Conservation (phyloP, 2,113 vertebrate species). For the Cariama cristata region DNA sequence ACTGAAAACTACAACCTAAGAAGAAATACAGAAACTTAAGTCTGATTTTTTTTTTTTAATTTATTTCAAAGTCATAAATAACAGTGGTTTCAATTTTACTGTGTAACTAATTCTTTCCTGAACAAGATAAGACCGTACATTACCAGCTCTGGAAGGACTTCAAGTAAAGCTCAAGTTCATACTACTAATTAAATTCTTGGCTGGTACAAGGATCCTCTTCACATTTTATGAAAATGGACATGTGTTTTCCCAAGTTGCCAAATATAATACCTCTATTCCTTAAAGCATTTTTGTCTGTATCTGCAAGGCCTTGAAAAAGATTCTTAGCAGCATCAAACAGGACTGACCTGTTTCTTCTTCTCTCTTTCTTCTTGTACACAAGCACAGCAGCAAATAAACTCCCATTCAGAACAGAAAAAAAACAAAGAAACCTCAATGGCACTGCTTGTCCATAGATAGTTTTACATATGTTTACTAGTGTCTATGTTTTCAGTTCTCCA, state of each 20-base stretch:
- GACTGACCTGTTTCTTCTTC: slow-evolving; percentile 53
- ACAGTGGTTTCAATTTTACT: slow-evolving; percentile 64
- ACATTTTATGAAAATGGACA: slow-evolving; percentile 54
- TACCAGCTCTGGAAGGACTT: slow-evolving; percentile 62
- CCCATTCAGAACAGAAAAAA: slow-evolving; percentile 39
- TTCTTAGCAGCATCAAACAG: slow-evolving; percentile 74
- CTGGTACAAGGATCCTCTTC: slow-evolving; percentile 54
- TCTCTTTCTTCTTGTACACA: slow-evolving; percentile 41
- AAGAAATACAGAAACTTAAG: slow-evolving; percentile 10
- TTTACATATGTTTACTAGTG: slow-evolving; percentile 41
- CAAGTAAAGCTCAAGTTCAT: slow-evolving; percentile 63
- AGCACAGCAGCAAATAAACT: slow-evolving; percentile 63
- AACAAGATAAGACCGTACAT: slow-evolving; percentile 51
- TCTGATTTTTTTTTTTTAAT: not conserved
- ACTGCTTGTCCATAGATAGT: slow-evolving; percentile 31
- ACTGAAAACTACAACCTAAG: not conserved
- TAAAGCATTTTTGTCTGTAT: slow-evolving; percentile 68
- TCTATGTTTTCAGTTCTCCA: slow-evolving; percentile 27
- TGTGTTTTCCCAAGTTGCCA: slow-evolving; percentile 30
- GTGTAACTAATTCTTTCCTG: slow-evolving; percentile 33
- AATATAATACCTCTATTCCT: slow-evolving; percentile 37
- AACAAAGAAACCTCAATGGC: not conserved
- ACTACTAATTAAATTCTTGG: slow-evolving; percentile 29
- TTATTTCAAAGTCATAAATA: slow-evolving; percentile 81
- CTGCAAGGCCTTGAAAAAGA: slow-evolving; percentile 61